Evolutionary conservation across 2,113 vertebrate genomes (phyloP).

Genomic region (Apteryx mantelli): DNA sequence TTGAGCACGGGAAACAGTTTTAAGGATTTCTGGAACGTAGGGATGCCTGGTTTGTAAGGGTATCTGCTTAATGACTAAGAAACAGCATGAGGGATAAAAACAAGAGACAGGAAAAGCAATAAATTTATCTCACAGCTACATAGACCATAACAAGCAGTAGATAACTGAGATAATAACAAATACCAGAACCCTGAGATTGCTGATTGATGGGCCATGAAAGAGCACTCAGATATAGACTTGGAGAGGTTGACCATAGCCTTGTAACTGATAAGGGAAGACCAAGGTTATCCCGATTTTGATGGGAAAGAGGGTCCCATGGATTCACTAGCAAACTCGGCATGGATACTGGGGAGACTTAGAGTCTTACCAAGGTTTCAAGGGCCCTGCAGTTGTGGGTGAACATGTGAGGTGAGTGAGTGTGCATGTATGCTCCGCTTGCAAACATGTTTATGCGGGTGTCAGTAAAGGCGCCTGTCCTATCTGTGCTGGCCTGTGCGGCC

Average conservation of each 20-base stretch:
- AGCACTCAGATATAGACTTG: not conserved
- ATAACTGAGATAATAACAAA: not conserved
- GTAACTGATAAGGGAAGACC: not conserved
- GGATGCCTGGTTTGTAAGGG: not conserved
- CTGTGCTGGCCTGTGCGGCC: not conserved
- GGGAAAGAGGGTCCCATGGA: too few species aligned
- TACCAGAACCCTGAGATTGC: too few species aligned
- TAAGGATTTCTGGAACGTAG: not conserved
- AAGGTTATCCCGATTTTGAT: not conserved
- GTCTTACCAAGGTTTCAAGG: not conserved
- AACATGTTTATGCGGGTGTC: not conserved
- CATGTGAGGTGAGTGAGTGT: not conserved
- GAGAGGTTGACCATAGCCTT: not conserved
- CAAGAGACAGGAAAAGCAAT: not conserved
- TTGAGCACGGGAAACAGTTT: not conserved
- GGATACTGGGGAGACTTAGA: not conserved
- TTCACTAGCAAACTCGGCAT: not conserved
- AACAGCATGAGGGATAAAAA: too few species aligned
- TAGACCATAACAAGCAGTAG: not conserved
- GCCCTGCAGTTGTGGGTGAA: too few species aligned
- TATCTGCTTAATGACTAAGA: too few species aligned
- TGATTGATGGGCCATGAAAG: not conserved
- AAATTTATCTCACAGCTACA: not conserved
- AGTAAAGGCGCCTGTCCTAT: not conserved
- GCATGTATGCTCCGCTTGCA: not conserved